Evolutionary conservation across 1,140 invertebrate species (phyloP), one percentile per base, ranked within the genome.

Genomic region (Drosophila lowei): DNA sequence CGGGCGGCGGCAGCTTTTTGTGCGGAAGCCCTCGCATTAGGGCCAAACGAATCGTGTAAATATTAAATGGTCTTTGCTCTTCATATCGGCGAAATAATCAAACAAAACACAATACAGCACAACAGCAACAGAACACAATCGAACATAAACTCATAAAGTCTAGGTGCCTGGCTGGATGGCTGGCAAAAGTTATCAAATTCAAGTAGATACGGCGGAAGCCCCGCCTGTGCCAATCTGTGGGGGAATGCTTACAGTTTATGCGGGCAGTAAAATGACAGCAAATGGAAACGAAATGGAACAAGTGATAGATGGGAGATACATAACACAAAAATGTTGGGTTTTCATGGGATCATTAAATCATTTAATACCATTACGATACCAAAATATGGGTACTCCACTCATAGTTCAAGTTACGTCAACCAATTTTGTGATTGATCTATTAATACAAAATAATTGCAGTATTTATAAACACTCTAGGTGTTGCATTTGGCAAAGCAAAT

Each of bases 151-250:
- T 67, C 65, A 34, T 67, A 57, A 56, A 68, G 56, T 43, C 9
- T 30, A 30, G 30, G 30, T 30, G 30, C 7, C 30, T 2, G 8
- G 30, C 8, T 68, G 79, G 56, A 71, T 56, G 60, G 64, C 61
- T 75, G 64, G 71, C 54, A 25, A 71, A 74, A 60, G 43, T 84
- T 75, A 83, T 83, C 75, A 84, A 67, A 58, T 77, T 84, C 79
- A 79, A 67, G 54, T 74, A 72, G 72, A 84, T 83, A 75, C 52
- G 72, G 63, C 34, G 11, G 34, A 13, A 38, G 34, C 34, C 34
- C 11, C 11, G 11, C 11, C 34, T 38, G 48, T 57, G 55, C 59
- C 43, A 48, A 50, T 48, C 70, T 64, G 42, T 63, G 48, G 56
- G 52, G 1, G 44, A 48, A 11, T 28, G 21, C 34, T 46, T 47